phyloP scores from a whole-genome alignment of 2,797 vertebrate species.

The Rhadinocentrus ornatus region DNA sequence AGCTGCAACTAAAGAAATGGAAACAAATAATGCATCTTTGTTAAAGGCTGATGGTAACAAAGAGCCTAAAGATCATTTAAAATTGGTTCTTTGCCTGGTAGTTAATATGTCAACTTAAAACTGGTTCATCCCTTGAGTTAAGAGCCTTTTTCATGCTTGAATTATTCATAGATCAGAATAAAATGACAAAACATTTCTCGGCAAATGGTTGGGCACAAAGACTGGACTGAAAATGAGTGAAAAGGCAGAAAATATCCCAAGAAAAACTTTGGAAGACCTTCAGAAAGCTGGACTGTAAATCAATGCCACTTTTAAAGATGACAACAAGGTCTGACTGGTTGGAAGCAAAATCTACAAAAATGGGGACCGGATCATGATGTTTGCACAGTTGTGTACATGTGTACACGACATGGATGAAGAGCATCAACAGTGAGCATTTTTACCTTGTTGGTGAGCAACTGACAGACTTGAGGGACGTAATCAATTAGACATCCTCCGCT shows the following conservation, averaged over 20 bases:
- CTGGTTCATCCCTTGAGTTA: not conserved
- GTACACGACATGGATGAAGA: not conserved
- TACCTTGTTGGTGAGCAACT: conserved; percentile 98
- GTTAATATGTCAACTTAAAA: not conserved
- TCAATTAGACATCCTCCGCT: conserved; percentile 97
- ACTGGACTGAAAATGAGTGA: not conserved
- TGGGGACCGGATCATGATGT: not conserved
- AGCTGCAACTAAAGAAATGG: not conserved
- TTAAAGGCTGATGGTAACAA: not conserved
- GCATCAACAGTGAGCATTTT: conserved; percentile 2
- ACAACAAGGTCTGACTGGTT: not conserved
- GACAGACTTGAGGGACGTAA: conserved; percentile 98
- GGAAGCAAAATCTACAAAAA: not conserved
- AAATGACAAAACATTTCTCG: not conserved
- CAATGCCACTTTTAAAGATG: not conserved
- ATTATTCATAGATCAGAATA: not conserved
- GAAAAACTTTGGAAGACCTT: not conserved
- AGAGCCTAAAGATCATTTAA: not conserved
- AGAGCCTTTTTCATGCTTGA: not conserved
- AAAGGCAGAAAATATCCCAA: not conserved
- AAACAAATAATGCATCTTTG: conserved; percentile 2
- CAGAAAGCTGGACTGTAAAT: not conserved
- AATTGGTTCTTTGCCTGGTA: not conserved
- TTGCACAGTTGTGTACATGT: not conserved
- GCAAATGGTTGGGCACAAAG: not conserved